Base-by-base conservation (phyloP, 2,113 vertebrate genomes). In the Mesembrinibis cayennensis region DNA sequence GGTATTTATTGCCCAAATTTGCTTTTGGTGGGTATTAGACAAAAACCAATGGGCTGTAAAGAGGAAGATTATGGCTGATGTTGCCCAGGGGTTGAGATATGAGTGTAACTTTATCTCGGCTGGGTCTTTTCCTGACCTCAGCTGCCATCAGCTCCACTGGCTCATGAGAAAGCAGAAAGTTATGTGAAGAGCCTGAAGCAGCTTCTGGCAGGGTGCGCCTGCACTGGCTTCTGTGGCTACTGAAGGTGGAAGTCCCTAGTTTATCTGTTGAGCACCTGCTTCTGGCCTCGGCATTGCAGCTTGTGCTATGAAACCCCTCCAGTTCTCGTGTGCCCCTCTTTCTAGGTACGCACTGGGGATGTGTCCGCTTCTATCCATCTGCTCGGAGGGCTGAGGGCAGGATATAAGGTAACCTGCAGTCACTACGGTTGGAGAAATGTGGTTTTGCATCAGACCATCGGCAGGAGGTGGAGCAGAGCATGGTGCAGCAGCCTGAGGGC, bases 381-480 rank as follows among this genome's bases (percentile, higher is more conserved):
- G 4, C 53, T 56, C 4, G 1, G 58, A 40, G 79, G 27, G 52
- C 38, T 2, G 0, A 50, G 71, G 45, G 18, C 16, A 42, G 36
- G 34, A 10, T 11, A 10, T 8, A 29, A 36, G 16, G 44, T 8
- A 40, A 16, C 20, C 65, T 72, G 58, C 10, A 52, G 23, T 44
- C 56, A 15, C 36, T 82, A 49, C 1, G 2, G 29, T 3, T 0
- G 0, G 44, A 6, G 79, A n/a, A 62, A 49, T 1, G n/a, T 55
- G 18, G 26, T 2, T 83, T 80, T 63, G 34, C 38, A 29, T 56
- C 26, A 66, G 40, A 27, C 11, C 11, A 11, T 40, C 26, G 36
- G 16, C 17, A 14, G 36, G 66, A 84, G 52, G 16, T 21, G 36
- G 59, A 56, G 30, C 40, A 73, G 65, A 84, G 22, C 7, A 1